Conservation (phyloP, 2,888 invertebrate genomes). For the Cylloceria caligata region DNA sequence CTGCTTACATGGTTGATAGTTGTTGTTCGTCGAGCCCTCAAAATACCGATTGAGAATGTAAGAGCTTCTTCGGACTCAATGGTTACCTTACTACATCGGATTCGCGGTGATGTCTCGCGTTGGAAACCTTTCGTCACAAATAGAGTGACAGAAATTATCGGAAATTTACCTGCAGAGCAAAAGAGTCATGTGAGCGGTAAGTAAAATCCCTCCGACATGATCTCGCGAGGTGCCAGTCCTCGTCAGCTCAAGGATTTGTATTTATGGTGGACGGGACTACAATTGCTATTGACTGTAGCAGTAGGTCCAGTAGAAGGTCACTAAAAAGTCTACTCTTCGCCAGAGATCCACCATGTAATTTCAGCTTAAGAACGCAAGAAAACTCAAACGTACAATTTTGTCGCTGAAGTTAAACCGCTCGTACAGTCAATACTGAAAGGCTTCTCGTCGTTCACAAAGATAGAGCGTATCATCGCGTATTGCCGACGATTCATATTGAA, state of each 20-base stretch:
- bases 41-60: conserved; percentile 8
- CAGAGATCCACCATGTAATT: neutral
- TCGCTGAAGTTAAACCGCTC: neutral
- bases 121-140: conserved; percentile 70
- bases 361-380: neutral
- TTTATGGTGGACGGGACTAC: conserved; percentile 72
- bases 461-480: conserved; percentile 26
- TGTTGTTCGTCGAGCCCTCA: conserved; percentile 1
- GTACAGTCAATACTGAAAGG: neutral
- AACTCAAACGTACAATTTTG: neutral
- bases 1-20: conserved; percentile 57
- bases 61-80: conserved; percentile 69
- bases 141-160: conserved; percentile 65
- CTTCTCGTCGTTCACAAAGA: conserved; percentile 26
- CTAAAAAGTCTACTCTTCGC: too few relatives aligned
- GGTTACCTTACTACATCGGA: too few relatives aligned
- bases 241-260: conserved; percentile 45
- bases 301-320: too few relatives aligned
- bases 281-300: too few relatives aligned
- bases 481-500: conserved; percentile 9
- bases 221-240: conserved; percentile 68
- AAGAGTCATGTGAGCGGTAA: conserved; percentile 69
- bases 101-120: conserved; percentile 60
- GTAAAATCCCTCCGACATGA: conserved; percentile 70
- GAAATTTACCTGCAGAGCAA: conserved; percentile 51